Evolutionary conservation across 1,140 invertebrate genomes (phyloP).

Genomic region (Tetragonula clypearis): DNA sequence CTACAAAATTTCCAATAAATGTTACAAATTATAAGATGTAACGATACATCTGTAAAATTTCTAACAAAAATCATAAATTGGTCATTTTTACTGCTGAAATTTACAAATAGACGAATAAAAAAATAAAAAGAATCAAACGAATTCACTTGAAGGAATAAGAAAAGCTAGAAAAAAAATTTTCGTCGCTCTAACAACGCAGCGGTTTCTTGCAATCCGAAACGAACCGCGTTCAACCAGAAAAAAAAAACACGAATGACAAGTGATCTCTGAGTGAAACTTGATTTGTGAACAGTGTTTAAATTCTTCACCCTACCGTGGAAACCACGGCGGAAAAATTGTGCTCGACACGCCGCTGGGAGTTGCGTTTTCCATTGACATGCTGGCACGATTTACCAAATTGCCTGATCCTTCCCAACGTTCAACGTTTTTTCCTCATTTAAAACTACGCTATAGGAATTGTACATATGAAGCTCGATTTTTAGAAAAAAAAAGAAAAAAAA

Average conservation of each 20-base stretch:
- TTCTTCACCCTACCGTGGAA: background rate
- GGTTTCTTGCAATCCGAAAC: background rate
- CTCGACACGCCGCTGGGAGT: background rate
- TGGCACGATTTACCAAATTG: slow-evolving; percentile 1
- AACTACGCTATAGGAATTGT: background rate
- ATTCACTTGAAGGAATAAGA: background rate
- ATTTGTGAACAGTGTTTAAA: background rate
- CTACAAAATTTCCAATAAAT: too few relatives aligned
- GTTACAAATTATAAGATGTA: too few relatives aligned
- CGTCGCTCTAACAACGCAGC: background rate
- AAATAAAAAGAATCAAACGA: too few relatives aligned
- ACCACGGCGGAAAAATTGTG: background rate
- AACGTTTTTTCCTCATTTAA: background rate
- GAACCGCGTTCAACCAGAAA: background rate
- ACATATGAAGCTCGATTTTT: background rate
- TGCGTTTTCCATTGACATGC: background rate
- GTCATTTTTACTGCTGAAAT: too few relatives aligned
- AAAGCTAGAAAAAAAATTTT: background rate
- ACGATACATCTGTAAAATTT: too few relatives aligned
- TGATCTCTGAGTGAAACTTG: background rate
- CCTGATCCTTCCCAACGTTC: background rate
- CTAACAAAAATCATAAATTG: too few relatives aligned
- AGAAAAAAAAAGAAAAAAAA: background rate
- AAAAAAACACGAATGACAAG: background rate
- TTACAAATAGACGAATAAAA: too few relatives aligned